Evolutionary conservation across 2,113 vertebrate species (phyloP), one percentile per base, ranked within the genome.

Genomic region (Dromas ardeola): DNA sequence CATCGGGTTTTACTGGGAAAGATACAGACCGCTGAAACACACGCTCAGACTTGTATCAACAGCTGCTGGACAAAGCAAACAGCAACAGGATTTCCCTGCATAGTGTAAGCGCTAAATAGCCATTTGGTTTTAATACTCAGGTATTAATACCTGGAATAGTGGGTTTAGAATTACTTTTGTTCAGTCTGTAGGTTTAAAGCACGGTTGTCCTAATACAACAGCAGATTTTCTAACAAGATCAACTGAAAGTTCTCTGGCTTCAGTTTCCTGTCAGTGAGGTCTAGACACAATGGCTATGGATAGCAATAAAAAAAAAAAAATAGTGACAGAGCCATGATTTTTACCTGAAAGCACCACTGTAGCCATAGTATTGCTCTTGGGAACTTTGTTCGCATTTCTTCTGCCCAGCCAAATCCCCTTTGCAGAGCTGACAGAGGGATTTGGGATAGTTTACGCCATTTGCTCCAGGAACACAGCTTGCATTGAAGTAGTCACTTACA

Each of bases 291-390:
- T 15, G 15, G 47, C 77, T 56, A 15, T 7, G 42, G 53, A 76
- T 10, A 62, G 42, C 0, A 3, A 27, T 26, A 21, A 59, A 50
- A 71, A 43, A 21, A 59, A 50, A 71, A 43, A 20, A 19, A 5
- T 15, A 42, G 16, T 10, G 25, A 53, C 16, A 76, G 23, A 62
- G 21, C 65, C 14, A 25, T 9, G 11, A 59, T n/a, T 63, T 50
- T 96, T 98, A 99, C 99, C 99, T 98, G 98, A 99, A 99, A 85
- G 99, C 99, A 19, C 99, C 99, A 13, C 97, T 98, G 82, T 99
- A 99, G 95, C 97, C 97, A 38, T 97, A 99, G 95, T 99, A 99
- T 59, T 21, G 92, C 97, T 99, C 99, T 34, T 47, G 38, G 74
- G 95, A 98, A 91, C 77, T 97, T 7, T 38, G 88, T 58, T 97